Base-by-base conservation (phyloP, 2,888 invertebrate genomes). In the Nomada ruficornis region DNA sequence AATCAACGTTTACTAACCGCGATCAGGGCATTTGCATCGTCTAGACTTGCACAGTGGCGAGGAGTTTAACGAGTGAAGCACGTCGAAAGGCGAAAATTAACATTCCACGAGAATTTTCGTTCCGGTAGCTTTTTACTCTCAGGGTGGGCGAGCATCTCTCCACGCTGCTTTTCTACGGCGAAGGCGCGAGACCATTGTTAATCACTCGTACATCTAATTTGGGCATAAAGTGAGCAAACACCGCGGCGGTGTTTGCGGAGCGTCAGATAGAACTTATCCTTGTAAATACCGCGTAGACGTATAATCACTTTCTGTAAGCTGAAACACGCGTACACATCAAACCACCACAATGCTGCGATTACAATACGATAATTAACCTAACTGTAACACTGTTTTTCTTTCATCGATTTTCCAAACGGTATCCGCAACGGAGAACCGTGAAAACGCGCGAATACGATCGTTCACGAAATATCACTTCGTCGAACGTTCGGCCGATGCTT, bases 231-330 rank as follows among this genome's bases (percentile, higher is more conserved):
- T 87, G 88, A 79, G 89, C 87, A 81, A 82, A 79, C 86, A 83
- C 67, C 82, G 62, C 18, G 36, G 47, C 73, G 82, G 60, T 73
- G 84, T 63, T 74, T 47, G 75, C 77, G 74, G 59, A 74, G 18
- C 87, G 81, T 86, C 87, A 87, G 84, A 85, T 89, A 89, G 87
- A 84, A 72, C 70, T 88, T 87, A 88, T 89, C 88, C 86, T 89
- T 91, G 91, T 91, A 91, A 84, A 91, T 91, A 91, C 85, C 87
- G 87, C 86, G 86, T 23, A 65, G 88, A 82, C 87, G 84, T 88
- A 88, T 65, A 71, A 77, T 83, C 84, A 89, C 86, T 89, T 50
- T 90, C 88, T 89, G 89, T 91, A 91, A 89, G 89, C 86, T 86
- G 86, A 89, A 82, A 65, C 60, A 62, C 70, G 26, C n/a, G 71